Conservation (phyloP, 1,140 invertebrate genomes). For the Brachionus rubens region DNA sequence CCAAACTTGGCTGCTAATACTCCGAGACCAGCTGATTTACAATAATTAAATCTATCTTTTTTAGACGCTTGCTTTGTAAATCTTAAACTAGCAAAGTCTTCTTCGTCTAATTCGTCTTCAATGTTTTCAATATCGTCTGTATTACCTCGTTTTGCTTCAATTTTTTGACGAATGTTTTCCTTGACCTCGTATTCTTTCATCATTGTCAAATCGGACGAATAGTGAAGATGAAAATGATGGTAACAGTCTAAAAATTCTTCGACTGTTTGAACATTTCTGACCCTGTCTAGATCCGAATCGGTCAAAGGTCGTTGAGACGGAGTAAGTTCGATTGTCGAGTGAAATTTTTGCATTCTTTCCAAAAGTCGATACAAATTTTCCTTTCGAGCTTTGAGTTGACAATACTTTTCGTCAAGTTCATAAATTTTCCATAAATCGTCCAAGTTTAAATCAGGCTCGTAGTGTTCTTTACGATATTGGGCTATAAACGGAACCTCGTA, state of each 20-base stretch:
- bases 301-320: neutral
- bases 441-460: slow-evolving; percentile 86
- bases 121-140: slow-evolving; percentile 49
- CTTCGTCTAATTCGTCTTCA: slow-evolving; percentile 50
- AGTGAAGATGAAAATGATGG: slow-evolving; percentile 37
- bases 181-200: slow-evolving; percentile 49
- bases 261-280: neutral
- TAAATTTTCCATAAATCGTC: slow-evolving; percentile 97
- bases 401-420: slow-evolving; percentile 80
- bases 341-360: slow-evolving; percentile 86
- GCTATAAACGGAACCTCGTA: slow-evolving; percentile 87
- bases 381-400: slow-evolving; percentile 62
- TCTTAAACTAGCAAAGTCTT: slow-evolving; percentile 43
- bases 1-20: slow-evolving; percentile 69
- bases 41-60: slow-evolving; percentile 65
- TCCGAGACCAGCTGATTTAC: slow-evolving; percentile 39
- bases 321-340: slow-evolving; percentile 69
- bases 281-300: neutral
- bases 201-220: slow-evolving; percentile 15
- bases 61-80: slow-evolving; percentile 62
- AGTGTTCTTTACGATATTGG: slow-evolving; percentile 96
- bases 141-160: slow-evolving; percentile 68
- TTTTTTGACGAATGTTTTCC: slow-evolving; percentile 71
- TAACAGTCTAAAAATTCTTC: neutral
- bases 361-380: slow-evolving; percentile 76